Evolutionary conservation across 2,797 vertebrate genomes (phyloP).

Genomic region (Scleropages formosus): DNA sequence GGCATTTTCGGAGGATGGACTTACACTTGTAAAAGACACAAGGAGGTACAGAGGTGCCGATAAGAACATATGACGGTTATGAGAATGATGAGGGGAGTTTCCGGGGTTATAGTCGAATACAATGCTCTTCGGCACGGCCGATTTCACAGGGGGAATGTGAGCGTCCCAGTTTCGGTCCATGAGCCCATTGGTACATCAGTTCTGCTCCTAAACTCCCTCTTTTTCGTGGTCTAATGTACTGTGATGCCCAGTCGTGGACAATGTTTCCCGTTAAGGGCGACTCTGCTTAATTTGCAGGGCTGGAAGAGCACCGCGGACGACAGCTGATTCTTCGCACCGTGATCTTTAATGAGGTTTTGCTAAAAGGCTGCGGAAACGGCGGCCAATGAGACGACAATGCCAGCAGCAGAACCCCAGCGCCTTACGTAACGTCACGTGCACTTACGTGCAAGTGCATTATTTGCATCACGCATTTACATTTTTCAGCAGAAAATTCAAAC

Average conservation of each 20-base stretch:
- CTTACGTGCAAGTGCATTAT: neutral
- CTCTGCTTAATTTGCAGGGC: slow-evolving; percentile 3
- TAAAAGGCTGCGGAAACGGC: neutral
- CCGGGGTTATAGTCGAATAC: slow-evolving; percentile 28
- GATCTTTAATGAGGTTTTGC: neutral
- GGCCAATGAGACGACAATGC: neutral
- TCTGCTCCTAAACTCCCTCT: slow-evolving; percentile 4
- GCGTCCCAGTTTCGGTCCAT: slow-evolving; percentile 14
- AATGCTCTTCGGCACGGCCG: slow-evolving; percentile 15
- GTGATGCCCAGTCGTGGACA: slow-evolving; percentile 4
- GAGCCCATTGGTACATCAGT: neutral
- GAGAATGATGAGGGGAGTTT: neutral
- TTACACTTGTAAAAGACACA: neutral
- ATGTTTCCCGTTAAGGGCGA: neutral
- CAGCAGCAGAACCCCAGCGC: neutral
- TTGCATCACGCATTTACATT: neutral
- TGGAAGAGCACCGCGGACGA: neutral
- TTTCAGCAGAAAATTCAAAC: neutral
- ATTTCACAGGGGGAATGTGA: slow-evolving; percentile 25
- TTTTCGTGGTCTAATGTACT: neutral
- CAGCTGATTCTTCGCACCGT: slow-evolving; percentile 11
- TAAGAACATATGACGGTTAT: neutral
- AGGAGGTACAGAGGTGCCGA: neutral
- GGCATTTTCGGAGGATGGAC: slow-evolving; percentile 6
- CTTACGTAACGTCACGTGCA: neutral